These are phyloP conservation scores for Pseudochaenichthys georgianus DNA, from an alignment of 2,797 vertebrate species.

Conservation along the genomic window DNA sequence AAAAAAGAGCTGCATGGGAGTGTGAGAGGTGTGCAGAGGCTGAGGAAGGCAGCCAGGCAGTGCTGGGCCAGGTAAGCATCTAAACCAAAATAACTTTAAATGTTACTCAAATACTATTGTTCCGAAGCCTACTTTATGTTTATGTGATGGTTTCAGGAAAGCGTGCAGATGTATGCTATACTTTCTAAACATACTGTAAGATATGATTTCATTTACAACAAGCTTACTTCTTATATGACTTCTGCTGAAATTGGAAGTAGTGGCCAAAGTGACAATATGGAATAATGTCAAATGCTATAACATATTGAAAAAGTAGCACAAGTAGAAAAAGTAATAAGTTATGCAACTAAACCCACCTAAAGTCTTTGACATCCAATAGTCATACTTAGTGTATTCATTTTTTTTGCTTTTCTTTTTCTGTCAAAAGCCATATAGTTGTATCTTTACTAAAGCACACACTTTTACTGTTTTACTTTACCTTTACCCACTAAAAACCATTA, in stretches of 20 bases:
- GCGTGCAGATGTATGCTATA: too few relatives aligned
- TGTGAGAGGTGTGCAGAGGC: slow-evolving; percentile 37
- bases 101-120: not conserved
- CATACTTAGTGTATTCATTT: not conserved
- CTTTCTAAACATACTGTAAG: too few relatives aligned
- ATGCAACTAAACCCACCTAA: not conserved
- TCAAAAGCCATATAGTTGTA: not conserved
- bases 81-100: not conserved
- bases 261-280: too few relatives aligned
- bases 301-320: too few relatives aligned
- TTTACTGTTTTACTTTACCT: too few relatives aligned
- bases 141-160: not conserved
- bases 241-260: too few relatives aligned
- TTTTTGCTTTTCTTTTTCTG: not conserved
- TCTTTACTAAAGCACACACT: not conserved
- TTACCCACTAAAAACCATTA: not conserved
- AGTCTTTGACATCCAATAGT: not conserved
- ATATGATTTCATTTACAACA: too few relatives aligned
- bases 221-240: not conserved
- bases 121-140: too few relatives aligned
- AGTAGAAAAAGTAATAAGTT: not conserved
- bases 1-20: slow-evolving; percentile 21
- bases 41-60: slow-evolving; percentile 73
- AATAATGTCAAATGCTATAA: too few relatives aligned
- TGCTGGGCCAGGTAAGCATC: slow-evolving; percentile 75